Evolutionary conservation across 1,140 invertebrate genomes (phyloP).

Genomic region (Anagrus nilaparvatae): DNA sequence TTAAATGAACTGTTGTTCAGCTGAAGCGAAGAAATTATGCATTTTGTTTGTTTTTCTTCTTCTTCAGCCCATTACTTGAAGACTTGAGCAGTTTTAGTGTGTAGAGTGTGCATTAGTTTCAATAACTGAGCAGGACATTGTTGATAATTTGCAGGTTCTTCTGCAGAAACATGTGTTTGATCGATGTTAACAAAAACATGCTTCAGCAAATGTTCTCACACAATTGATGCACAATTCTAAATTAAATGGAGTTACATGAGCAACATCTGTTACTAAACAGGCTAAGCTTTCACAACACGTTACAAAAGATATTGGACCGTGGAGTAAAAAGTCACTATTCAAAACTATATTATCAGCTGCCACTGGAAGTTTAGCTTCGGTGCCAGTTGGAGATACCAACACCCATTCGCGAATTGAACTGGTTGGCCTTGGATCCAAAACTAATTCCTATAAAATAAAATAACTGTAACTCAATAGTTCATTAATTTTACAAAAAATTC

Average conservation of each 20-base stretch:
- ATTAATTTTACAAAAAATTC: too few species aligned
- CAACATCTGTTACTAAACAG: constrained; percentile 88
- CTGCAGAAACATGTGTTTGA: constrained; percentile 27
- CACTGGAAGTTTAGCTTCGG: constrained; percentile 37
- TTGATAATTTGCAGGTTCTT: constrained; percentile 62
- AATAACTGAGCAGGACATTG: constrained; percentile 63
- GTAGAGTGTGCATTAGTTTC: constrained; percentile 91
- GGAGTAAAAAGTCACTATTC: constrained; percentile 58
- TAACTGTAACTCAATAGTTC: too few species aligned
- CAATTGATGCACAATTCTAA: constrained; percentile 83
- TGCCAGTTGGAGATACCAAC: constrained; percentile 36
- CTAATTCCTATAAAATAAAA: background rate
- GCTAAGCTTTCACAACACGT: constrained; percentile 89
- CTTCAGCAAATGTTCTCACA: constrained; percentile 87
- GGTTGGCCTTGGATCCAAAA: constrained; percentile 32
- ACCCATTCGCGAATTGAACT: constrained; percentile 39
- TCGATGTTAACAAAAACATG: constrained; percentile 56
- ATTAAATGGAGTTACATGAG: constrained; percentile 92
- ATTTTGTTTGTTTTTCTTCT: too few species aligned
- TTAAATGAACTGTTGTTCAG: constrained; percentile 97
- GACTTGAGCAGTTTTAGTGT: constrained; percentile 69
- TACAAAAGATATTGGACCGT: constrained; percentile 70
- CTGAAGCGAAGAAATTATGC: too few species aligned
- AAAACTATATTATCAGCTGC: constrained; percentile 49
- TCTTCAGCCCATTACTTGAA: too few species aligned